A percentile compares a stretch with the other conserved stretches of the same genome.
Conservation (phyloP, 2,113 vertebrate species). For the Pelusios castaneus region DNA sequence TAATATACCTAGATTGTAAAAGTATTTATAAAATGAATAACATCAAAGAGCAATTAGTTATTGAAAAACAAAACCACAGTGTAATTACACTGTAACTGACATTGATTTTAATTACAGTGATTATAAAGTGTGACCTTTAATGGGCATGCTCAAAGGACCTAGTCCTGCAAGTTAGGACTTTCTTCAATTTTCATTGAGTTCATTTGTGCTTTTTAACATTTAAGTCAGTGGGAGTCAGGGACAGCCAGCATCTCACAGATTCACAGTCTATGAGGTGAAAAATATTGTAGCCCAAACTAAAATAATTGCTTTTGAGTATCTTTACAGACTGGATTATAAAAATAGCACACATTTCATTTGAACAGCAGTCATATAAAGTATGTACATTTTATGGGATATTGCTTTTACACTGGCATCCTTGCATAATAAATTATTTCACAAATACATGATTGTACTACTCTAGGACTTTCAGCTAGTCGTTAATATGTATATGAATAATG, state of each 20-base stretch:
- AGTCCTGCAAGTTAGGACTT: neutral
- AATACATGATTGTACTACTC: neutral
- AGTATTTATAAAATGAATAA: neutral
- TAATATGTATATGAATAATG: neutral
- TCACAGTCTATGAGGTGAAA: neutral
- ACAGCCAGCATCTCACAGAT: neutral
- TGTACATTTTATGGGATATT: neutral
- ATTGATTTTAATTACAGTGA: neutral
- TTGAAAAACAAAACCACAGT: accelerated
- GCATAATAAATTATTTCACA: neutral
- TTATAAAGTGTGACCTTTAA: neutral
- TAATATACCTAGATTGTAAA: neutral
- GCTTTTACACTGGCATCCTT: neutral
- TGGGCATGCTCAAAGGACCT: neutral
- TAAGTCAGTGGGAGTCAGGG: neutral
- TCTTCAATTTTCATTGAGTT: neutral
- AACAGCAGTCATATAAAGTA: accelerated
- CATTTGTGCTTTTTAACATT: neutral
- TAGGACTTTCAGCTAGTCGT: neutral
- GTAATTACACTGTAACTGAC: neutral
- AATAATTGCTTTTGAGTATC: neutral
- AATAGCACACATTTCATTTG: neutral
- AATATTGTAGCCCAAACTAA: neutral
- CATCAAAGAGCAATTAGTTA: neutral
- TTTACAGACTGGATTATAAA: neutral